A percentile compares a stretch with the other conserved stretches of the same genome.
Conservation (phyloP, 2,888 invertebrate species). For the Leucoptera coffeella region DNA sequence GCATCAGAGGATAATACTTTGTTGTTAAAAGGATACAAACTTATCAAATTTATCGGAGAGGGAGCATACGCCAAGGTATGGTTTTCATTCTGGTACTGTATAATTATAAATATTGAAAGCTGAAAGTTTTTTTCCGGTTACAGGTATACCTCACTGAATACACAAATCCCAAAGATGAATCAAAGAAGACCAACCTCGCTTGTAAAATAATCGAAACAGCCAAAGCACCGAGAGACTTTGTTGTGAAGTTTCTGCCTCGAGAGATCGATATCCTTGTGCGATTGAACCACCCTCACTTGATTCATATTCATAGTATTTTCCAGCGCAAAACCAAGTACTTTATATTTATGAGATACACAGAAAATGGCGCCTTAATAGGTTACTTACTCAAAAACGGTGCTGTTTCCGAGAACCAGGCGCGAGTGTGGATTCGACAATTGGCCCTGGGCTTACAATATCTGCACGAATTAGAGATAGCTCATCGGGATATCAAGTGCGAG, state of each 20-base stretch:
- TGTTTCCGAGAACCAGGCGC: constrained; percentile 61
- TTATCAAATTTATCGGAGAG: constrained; percentile 63
- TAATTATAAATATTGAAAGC: constrained; percentile 1
- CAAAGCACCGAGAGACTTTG: constrained; percentile 71
- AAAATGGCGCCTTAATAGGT: constrained; percentile 73
- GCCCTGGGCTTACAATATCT: constrained; percentile 64
- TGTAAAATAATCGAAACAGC: constrained; percentile 71
- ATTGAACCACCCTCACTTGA: constrained; percentile 72
- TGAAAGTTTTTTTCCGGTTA: no score
- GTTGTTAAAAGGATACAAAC: constrained; percentile 52
- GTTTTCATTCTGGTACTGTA: not conserved
- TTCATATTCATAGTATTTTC: constrained; percentile 73
- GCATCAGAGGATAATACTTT: constrained; percentile 42
- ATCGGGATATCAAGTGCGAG: constrained; percentile 79
- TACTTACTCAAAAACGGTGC: constrained; percentile 64
- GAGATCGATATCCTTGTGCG: constrained; percentile 72
- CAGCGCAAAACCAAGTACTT: constrained; percentile 66
- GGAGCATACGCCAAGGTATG: constrained; percentile 74
- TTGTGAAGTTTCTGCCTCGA: constrained; percentile 73
- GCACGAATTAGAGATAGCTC: constrained; percentile 67
- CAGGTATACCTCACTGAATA: constrained; percentile 40
- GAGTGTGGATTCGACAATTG: constrained; percentile 69
- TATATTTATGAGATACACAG: constrained; percentile 72
- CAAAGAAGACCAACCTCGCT: constrained; percentile 38
- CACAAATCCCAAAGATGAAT: constrained; percentile 15